A percentile compares a stretch with the other conserved stretches of the same genome.
Conservation (phyloP, 1,140 invertebrate species). For the Drosophila grimshawi region DNA sequence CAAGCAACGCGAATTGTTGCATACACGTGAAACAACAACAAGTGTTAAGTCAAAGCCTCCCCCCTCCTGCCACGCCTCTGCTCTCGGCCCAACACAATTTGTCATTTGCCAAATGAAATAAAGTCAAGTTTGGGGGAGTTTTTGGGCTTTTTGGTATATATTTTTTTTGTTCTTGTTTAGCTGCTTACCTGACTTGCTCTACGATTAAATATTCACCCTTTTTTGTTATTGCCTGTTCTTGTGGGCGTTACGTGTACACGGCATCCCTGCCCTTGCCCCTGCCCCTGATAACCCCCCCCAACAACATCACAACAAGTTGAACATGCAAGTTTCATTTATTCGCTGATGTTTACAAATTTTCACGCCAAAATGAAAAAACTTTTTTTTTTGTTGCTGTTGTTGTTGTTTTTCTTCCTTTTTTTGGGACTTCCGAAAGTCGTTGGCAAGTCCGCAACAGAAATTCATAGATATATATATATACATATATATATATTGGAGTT, state of each 20-base stretch:
- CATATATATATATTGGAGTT: background rate
- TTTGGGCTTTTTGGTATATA: background rate
- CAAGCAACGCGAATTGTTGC: constrained; percentile 24
- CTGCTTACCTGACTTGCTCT: constrained; percentile 48
- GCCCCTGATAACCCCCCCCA: background rate
- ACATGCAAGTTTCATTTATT: constrained; percentile 69
- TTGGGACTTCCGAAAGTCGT: constrained; percentile 28
- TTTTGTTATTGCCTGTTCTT: constrained; percentile 24
- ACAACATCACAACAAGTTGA: constrained; percentile 9
- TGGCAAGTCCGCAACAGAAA: constrained; percentile 43
- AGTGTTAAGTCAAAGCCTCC: constrained; percentile 71
- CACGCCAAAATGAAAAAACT: constrained; percentile 81
- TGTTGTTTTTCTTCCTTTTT: constrained; percentile 12
- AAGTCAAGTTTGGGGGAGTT: background rate
- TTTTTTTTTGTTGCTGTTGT: constrained; percentile 14
- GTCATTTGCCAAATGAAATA: constrained; percentile 64
- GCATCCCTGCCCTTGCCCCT: background rate
- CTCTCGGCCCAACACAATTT: constrained; percentile 65
- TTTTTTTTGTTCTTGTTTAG: constrained; percentile 22
- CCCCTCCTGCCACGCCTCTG: constrained; percentile 10
- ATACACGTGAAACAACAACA: constrained; percentile 65
- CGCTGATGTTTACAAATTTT: constrained; percentile 82
- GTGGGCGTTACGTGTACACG: constrained; percentile 3
- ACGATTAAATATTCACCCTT: constrained; percentile 78
- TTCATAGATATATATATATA: constrained; percentile 12